These are phyloP conservation scores for Reticulitermes lucifugus DNA, from an alignment of 2,888 invertebrate species.

Conservation along the genomic window DNA sequence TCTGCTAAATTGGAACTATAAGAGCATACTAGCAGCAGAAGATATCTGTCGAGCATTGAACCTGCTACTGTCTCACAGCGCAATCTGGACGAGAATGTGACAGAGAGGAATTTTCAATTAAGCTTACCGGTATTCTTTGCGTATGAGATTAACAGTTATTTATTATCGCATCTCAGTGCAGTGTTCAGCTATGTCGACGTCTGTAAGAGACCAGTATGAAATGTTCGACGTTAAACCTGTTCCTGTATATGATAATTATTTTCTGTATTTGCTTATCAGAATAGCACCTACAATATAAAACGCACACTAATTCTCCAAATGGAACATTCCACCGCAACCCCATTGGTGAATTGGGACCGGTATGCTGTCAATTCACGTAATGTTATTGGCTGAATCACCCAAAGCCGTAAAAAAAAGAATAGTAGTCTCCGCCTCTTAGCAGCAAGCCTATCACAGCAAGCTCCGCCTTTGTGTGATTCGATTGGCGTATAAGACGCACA, in stretches of 20 bases:
- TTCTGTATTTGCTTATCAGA: neutral
- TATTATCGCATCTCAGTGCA: neutral
- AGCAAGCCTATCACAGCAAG: slow-evolving; percentile 35
- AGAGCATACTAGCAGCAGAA: too few relatives aligned
- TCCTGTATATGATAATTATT: neutral
- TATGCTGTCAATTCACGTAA: neutral
- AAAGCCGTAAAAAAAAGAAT: slow-evolving; percentile 38
- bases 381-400: slow-evolving; percentile 24
- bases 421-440: slow-evolving; percentile 25
- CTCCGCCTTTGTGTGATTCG: slow-evolving; percentile 47
- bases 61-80: neutral
- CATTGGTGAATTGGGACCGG: neutral
- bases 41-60: neutral
- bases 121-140: neutral
- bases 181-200: too few relatives aligned
- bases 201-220: too few relatives aligned
- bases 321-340: slow-evolving; percentile 28
- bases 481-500: slow-evolving; percentile 49
- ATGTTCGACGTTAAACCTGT: neutral
- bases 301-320: slow-evolving; percentile 41
- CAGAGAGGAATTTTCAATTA: neutral
- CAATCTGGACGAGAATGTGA: neutral
- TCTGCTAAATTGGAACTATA: too few relatives aligned
- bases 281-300: neutral
- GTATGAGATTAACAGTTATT: neutral